Evolutionary conservation across 2,888 invertebrate genomes (phyloP), one percentile per base, ranked within the genome.

Genomic region (Camptogramma bilineatum): DNA sequence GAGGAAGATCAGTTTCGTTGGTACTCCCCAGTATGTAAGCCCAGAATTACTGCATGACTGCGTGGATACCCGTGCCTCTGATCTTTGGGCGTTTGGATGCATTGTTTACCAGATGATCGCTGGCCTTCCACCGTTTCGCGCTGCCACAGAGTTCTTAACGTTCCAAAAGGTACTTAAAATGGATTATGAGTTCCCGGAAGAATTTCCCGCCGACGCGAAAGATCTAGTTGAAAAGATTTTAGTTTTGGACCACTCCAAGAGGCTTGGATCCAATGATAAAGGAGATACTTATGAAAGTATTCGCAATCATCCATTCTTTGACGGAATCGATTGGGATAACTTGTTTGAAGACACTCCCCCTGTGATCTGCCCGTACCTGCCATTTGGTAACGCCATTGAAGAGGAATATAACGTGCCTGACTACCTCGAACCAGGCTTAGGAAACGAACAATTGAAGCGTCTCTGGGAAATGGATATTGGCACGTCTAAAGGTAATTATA

Each of bases 1-100:
- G 73, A 94, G 97, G 65, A 95, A 95, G 76, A 96, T 96, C 79
- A 97, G 97, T 86, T 99, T 99, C 89, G 99, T 99, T 13, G 99
- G 99, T 54, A 99, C 99, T 10, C 99, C 99, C 1, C 99, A 99
- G 85, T 99, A 99, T 88, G 99, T 99, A 0, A 99, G 99, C 62
- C 99, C 99, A 2, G 99, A 99, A 92, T 95, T 99, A 68, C 93
- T 99, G 55, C 96, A 96, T 66, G 96, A 97, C 82, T 95, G 96
- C 66, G 95, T 95, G 1, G 95, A 96, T 57, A 95, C 96, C 52
- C 94, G 95, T 60, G 95, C 97, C 47, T 97, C 97, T 13, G 99
- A 99, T 90, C 93, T 99, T 62, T 99, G 99, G 99, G 99, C 99
- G 0, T 93, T 98, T 51, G 99, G 99, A 28, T 99, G 99, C 87